phyloP scores from a whole-genome alignment of 2,113 vertebrate species.

The Barnardius zonarius region DNA sequence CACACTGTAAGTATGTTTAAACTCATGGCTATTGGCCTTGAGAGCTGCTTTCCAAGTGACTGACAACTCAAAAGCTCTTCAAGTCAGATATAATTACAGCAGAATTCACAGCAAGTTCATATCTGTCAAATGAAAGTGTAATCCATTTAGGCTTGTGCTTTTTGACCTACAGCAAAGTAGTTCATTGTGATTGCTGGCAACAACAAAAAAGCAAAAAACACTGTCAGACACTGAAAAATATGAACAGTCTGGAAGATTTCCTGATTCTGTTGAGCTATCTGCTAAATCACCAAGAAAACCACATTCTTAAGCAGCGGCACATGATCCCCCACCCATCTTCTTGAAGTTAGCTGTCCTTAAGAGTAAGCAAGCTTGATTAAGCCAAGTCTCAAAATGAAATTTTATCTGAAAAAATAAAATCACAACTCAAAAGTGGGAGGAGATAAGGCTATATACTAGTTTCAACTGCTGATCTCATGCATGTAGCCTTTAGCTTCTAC shows the following conservation, averaged over 20 bases:
- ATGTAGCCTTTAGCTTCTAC: not conserved
- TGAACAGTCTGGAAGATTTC: conserved; percentile 16
- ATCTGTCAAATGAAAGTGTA: not conserved
- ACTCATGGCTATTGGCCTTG: not conserved
- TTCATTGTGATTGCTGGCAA: not conserved
- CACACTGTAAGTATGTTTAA: not conserved
- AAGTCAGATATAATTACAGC: not conserved
- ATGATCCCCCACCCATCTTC: not conserved
- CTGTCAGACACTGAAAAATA: not conserved
- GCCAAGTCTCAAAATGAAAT: not conserved
- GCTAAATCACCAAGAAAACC: conserved; percentile 25
- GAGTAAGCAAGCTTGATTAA: not conserved
- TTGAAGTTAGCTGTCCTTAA: not conserved
- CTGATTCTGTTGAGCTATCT: conserved; percentile 20
- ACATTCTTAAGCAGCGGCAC: conserved; percentile 1
- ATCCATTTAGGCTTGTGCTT: not conserved
- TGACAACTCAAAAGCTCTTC: not conserved
- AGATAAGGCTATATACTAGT: not conserved
- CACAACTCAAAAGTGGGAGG: not conserved
- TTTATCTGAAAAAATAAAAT: not conserved
- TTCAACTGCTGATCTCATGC: not conserved
- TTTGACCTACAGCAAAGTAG: not conserved
- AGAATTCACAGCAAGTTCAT: not conserved
- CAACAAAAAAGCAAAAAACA: not conserved
- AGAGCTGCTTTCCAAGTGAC: not conserved